Evolutionary conservation across 1,140 invertebrate species (phyloP).

Genomic region (Pogonus chalceus): DNA sequence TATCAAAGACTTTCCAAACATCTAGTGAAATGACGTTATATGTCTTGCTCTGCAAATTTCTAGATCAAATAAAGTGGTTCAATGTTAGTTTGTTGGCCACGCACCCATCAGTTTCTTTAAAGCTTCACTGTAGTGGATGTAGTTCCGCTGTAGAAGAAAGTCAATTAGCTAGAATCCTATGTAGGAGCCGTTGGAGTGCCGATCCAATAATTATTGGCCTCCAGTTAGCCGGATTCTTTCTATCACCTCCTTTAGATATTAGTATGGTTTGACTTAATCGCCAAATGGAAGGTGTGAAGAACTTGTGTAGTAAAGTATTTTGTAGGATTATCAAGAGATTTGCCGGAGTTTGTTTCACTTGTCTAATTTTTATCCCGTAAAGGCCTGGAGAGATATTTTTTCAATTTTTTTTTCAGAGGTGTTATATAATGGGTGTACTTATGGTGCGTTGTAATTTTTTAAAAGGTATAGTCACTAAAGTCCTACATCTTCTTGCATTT

Average conservation of each 20-base stretch:
- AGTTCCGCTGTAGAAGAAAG: slow-evolving; percentile 21
- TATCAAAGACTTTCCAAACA: slow-evolving; percentile 29
- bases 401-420: no score
- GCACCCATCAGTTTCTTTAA: slow-evolving; percentile 26
- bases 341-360: no score
- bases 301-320: no score
- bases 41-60: slow-evolving; percentile 21
- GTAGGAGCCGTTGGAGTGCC: slow-evolving; percentile 24
- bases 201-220: slow-evolving; percentile 35
- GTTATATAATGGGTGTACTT: no score
- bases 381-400: no score
- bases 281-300: no score
- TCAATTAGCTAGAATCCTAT: slow-evolving; percentile 28
- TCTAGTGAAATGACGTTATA: slow-evolving; percentile 29
- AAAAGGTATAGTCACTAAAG: no score
- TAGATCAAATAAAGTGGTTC: slow-evolving; percentile 26
- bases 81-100: slow-evolving; percentile 30
- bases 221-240: slow-evolving; percentile 14
- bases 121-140: slow-evolving; percentile 27
- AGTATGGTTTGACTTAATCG: no score
- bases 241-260: slow-evolving; percentile 15
- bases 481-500: no score
- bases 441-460: no score
- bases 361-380: no score
- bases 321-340: no score